A percentile compares a stretch with the other conserved stretches of the same genome.
Conservation (phyloP, 2,113 vertebrate species). For the Uria lomvia region DNA sequence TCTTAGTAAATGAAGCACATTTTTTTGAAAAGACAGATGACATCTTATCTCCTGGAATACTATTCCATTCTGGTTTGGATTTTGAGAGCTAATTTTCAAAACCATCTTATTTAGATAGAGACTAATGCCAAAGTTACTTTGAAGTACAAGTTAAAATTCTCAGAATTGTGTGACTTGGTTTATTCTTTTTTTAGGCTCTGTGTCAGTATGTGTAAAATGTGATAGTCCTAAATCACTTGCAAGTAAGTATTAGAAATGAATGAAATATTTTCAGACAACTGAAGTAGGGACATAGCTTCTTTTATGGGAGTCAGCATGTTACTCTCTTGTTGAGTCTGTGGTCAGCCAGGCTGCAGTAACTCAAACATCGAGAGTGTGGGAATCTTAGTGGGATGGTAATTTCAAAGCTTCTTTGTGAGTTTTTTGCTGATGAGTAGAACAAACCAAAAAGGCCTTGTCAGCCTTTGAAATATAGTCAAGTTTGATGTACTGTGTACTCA, state of each 20-base stretch:
- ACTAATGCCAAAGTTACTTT: background rate
- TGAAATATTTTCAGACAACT: background rate
- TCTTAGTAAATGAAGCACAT: background rate
- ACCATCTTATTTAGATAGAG: background rate
- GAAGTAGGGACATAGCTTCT: background rate
- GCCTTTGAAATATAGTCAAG: background rate
- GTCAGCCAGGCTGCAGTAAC: background rate
- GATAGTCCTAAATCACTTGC: background rate
- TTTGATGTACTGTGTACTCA: background rate
- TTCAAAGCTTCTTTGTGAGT: slow-evolving; percentile 5
- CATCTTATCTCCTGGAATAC: background rate
- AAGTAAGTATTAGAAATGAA: background rate
- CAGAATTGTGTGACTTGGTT: background rate
- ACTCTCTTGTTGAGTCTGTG: slow-evolving; percentile 37
- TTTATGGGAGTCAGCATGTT: background rate
- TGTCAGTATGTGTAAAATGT: background rate
- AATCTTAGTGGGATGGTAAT: background rate
- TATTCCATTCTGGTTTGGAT: background rate
- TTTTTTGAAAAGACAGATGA: background rate
- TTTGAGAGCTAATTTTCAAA: background rate
- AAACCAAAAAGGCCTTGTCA: background rate
- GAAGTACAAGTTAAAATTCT: background rate
- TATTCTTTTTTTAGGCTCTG: background rate
- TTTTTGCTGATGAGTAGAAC: background rate
- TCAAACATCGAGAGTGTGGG: background rate